These are phyloP conservation scores for Scomberomorus guttatus DNA, from an alignment of 2,797 vertebrate genomes.

Conservation along the genomic window DNA sequence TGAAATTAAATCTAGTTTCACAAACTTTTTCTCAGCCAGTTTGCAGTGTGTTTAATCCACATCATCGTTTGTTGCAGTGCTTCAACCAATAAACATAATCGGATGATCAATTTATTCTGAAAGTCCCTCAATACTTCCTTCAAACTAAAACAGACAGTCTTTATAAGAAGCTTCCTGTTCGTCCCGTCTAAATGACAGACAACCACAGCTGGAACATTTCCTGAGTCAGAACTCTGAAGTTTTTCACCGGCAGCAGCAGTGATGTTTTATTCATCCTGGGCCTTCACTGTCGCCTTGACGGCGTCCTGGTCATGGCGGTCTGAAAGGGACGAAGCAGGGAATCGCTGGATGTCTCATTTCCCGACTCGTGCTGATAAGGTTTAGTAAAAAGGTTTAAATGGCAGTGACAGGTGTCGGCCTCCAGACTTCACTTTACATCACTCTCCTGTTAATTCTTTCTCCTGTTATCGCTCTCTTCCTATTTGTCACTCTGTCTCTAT, in stretches of 20 bases:
- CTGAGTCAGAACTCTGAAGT: slow-evolving; percentile 21
- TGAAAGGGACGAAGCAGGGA: slow-evolving; percentile 60
- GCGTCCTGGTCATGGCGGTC: slow-evolving; percentile 24
- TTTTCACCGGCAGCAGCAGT: slow-evolving; percentile 4
- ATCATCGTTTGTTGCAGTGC: too few relatives aligned
- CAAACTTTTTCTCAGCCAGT: too few relatives aligned
- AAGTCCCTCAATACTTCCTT: neutral
- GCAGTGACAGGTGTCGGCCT: slow-evolving; percentile 79
- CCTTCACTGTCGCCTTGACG: slow-evolving; percentile 44
- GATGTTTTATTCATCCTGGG: slow-evolving; percentile 73
- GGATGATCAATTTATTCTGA: too few relatives aligned
- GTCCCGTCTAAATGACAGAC: neutral
- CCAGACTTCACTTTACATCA: slow-evolving; percentile 80
- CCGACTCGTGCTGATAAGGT: slow-evolving; percentile 68
- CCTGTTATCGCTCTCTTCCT: slow-evolving; percentile 63
- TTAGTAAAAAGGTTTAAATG: slow-evolving; percentile 68
- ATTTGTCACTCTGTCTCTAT: slow-evolving; percentile 59
- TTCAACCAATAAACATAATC: too few relatives aligned
- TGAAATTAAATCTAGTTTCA: too few relatives aligned
- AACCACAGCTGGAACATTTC: slow-evolving; percentile 26
- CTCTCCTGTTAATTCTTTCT: slow-evolving; percentile 65
- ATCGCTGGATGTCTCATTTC: slow-evolving; percentile 69
- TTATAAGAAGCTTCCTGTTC: slow-evolving; percentile 4
- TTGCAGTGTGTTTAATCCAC: too few relatives aligned
- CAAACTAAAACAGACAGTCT: slow-evolving; percentile 1